phyloP scores from a whole-genome alignment of 2,113 vertebrate species.

The Periophthalmodon schlosseri region DNA sequence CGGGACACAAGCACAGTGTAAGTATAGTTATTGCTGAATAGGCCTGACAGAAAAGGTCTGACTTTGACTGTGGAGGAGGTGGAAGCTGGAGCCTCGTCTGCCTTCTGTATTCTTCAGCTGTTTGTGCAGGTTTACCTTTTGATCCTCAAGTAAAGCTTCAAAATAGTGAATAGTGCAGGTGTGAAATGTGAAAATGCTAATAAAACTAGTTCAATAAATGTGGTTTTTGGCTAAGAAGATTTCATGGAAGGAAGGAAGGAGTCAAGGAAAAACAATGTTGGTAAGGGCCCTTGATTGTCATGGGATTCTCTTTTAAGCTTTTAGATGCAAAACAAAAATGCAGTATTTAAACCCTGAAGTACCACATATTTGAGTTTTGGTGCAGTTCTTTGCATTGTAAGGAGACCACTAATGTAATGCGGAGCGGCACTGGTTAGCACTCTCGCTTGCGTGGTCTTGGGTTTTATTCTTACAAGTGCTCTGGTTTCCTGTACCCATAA shows the following conservation, averaged over 20 bases:
- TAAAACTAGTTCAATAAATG: not conserved
- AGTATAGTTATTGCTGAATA: constrained; percentile 44
- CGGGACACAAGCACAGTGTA: constrained; percentile 30
- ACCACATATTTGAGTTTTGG: not conserved
- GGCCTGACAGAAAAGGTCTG: constrained; percentile 39
- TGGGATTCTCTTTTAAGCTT: not conserved
- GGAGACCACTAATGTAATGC: too few relatives aligned
- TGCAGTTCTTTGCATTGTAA: not conserved
- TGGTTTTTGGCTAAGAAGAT: not conserved
- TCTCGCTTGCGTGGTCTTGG: too few relatives aligned
- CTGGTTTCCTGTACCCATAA: not conserved
- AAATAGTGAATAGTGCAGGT: not conserved
- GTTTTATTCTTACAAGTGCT: not conserved
- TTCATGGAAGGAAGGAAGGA: not conserved
- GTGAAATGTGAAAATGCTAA: not conserved
- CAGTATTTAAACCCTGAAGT: not conserved
- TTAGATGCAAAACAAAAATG: not conserved
- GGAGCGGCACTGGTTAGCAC: too few relatives aligned
- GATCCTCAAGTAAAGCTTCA: not conserved
- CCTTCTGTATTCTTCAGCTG: constrained; percentile 28
- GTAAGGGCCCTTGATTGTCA: too few relatives aligned
- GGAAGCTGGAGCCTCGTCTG: constrained; percentile 19
- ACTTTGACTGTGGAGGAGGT: constrained; percentile 43
- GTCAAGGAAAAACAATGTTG: too few relatives aligned
- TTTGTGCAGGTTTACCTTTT: constrained; percentile 8